Evolutionary conservation across 1,140 invertebrate species (phyloP).

Genomic region (Tetraneura akinire): DNA sequence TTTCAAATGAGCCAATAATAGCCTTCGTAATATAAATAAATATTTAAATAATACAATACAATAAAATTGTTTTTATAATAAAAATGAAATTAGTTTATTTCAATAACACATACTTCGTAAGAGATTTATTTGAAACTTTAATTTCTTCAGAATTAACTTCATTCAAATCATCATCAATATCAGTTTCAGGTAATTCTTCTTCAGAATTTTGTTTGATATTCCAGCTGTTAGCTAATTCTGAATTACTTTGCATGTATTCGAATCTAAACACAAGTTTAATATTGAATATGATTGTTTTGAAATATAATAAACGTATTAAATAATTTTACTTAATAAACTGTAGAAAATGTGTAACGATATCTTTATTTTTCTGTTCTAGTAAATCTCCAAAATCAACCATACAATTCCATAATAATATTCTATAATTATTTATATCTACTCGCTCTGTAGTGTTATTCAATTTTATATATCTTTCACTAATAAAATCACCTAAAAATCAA

Average conservation of each 20-base stretch:
- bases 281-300: background rate
- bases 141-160: conserved; percentile 26
- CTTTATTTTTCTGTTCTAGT: conserved; percentile 76
- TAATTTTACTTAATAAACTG: conserved; percentile 63
- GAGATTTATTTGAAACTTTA: conserved; percentile 30
- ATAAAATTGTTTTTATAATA: background rate
- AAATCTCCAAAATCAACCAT: conserved; percentile 73
- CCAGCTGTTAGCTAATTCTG: conserved; percentile 44
- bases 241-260: conserved; percentile 43
- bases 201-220: conserved; percentile 41
- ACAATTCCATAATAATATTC: conserved; percentile 77
- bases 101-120: conserved; percentile 30
- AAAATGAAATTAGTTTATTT: background rate
- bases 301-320: background rate
- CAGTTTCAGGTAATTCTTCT: conserved; percentile 23
- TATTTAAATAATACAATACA: background rate
- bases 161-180: conserved; percentile 25
- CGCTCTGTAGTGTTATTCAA: conserved; percentile 60
- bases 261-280: conserved; percentile 12
- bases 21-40: conserved; percentile 60
- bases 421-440: conserved; percentile 74
- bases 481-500: conserved; percentile 19
- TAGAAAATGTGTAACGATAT: conserved; percentile 76
- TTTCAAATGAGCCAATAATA: conserved; percentile 72
- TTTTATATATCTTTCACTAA: conserved; percentile 17